Evolutionary conservation across 2,888 invertebrate species (phyloP).

Genomic region (Phyllotreta cruciferae): DNA sequence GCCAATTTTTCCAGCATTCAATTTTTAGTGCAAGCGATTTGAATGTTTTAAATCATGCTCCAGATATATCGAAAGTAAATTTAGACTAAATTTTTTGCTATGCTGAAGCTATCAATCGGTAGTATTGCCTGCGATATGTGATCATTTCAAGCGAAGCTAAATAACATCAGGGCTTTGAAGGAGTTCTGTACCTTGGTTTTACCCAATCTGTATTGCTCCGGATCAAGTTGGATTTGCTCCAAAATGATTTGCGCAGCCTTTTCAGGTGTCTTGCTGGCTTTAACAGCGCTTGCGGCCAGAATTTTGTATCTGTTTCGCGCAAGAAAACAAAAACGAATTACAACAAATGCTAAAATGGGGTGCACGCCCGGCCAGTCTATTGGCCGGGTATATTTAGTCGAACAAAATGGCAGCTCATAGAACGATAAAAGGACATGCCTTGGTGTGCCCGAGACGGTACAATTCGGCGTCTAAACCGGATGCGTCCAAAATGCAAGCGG

Average conservation of each 20-base stretch:
- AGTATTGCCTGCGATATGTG: no score
- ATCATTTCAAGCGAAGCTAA: background rate
- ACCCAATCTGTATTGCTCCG: conserved; percentile 94
- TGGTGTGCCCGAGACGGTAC: conserved; percentile 97
- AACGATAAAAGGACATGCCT: conserved; percentile 79
- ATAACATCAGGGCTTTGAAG: conserved; percentile 1
- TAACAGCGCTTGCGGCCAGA: conserved; percentile 92
- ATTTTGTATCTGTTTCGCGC: conserved; percentile 91
- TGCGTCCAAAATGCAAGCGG: conserved; percentile 81
- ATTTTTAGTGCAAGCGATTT: no score
- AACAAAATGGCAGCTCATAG: conserved; percentile 1
- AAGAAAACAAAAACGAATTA: conserved; percentile 37
- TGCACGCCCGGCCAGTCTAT: conserved; percentile 35
- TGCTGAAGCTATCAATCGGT: no score
- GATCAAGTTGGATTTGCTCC: conserved; percentile 82
- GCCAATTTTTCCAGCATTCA: background rate
- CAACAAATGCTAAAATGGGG: conserved; percentile 26
- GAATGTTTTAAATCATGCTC: no score
- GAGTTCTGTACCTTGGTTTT: conserved; percentile 84
- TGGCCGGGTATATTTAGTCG: conserved; percentile 15
- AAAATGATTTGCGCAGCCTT: conserved; percentile 85
- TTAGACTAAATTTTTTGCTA: no score
- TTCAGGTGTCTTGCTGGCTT: conserved; percentile 74
- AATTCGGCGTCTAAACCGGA: conserved; percentile 88
- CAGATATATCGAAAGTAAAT: no score